Evolutionary conservation across 2,113 vertebrate species (phyloP), one percentile per base, ranked within the genome.

Genomic region (Oncorhynchus masou): DNA sequence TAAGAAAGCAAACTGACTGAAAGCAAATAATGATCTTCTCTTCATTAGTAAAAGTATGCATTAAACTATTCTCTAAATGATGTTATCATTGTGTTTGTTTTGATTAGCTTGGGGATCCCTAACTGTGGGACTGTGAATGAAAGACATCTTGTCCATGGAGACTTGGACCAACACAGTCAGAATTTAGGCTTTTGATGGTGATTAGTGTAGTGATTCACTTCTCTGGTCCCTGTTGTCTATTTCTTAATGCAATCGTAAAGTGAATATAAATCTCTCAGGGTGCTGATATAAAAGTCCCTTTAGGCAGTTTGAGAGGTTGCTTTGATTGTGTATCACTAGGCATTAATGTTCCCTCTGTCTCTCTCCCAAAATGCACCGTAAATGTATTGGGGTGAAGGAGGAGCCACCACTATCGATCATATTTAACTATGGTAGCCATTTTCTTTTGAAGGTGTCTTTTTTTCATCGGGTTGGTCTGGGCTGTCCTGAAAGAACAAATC

Each of bases 231-330:
- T 74, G 77, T 69, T 74, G 64, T 24, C 1, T 34, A 68, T 31
- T 66, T 68, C 13, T 73, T 75, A 65, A 76, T 73, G 39, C 71
- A 69, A 75, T 81, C 64, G 74, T 89, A 83, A 88, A 90, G 62
- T 57, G 62, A 72, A 83, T 83, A 76, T 79, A 79, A 80, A 85
- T 85, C 81, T 89, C 74, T 70, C 70, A 48, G 70, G 79, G 64
- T 81, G 75, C 80, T 84, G 76, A 84, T 88, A 86, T 85, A 79
- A 84, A 86, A 76, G 79, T 73, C 60, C 85, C 85, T 70, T 80
- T 68, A 74, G 78, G 83, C 80, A 81, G 59, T 66, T 74, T 71
- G 49, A 83, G 75, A 62, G 76, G 66, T 77, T 81, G 68, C 77
- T 88, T 86, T 85, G 77, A 84, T 88, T 83, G 81, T 77, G 65